These are phyloP conservation scores for Salvelinus fontinalis DNA, from an alignment of 2,113 vertebrate genomes.

Conservation along the genomic window DNA sequence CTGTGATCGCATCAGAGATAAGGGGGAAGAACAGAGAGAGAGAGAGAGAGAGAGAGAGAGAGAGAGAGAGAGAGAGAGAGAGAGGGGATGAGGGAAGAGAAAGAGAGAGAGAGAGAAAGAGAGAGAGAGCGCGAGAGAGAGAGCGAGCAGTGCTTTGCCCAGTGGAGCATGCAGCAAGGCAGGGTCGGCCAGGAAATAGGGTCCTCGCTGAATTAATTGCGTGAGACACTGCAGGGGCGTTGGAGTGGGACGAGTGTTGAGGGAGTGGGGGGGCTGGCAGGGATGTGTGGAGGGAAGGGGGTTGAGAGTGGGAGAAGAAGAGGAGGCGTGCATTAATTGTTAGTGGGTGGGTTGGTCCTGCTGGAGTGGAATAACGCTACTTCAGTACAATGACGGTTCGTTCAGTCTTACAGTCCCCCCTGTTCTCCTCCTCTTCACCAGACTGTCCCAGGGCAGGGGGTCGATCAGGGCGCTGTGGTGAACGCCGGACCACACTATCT, in stretches of 20 bases:
- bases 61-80: too few relatives aligned
- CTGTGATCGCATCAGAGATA: neutral
- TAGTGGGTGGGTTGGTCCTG: too few relatives aligned
- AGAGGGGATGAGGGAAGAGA: neutral
- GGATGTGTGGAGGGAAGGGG: neutral
- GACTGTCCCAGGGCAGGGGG: neutral
- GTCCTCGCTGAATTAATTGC: slow-evolving; percentile 1
- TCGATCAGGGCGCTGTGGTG: neutral
- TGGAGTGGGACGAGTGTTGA: neutral
- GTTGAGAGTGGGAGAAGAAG: neutral
- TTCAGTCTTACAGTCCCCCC: neutral
- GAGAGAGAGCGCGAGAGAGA: neutral
- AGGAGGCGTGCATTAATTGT: too few relatives aligned
- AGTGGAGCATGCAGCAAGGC: neutral
- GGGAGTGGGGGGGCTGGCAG: neutral
- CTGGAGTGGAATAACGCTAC: neutral
- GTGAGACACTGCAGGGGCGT: slow-evolving; percentile 3
- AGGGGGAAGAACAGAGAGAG: too few relatives aligned
- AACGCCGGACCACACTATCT: neutral
- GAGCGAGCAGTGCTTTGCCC: neutral
- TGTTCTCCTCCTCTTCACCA: neutral
- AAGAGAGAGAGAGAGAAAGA: neutral
- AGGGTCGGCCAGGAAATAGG: slow-evolving; percentile 10
- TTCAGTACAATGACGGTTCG: neutral
- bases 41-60: too few relatives aligned